A percentile compares a stretch with the other conserved stretches of the same genome.
Conservation (phyloP, 1,140 invertebrate genomes). For the Planococcus citri region DNA sequence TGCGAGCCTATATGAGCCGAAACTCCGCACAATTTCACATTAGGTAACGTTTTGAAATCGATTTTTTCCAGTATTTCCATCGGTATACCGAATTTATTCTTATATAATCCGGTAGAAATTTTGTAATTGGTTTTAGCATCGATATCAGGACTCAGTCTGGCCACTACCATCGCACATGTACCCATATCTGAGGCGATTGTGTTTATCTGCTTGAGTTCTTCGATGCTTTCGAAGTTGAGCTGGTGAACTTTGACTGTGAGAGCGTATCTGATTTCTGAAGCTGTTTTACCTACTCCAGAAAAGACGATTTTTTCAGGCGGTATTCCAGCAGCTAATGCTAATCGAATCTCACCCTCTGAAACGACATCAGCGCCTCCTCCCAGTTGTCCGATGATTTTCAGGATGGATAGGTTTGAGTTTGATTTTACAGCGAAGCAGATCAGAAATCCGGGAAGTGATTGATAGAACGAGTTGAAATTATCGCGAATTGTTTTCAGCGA, state of each 20-base stretch:
- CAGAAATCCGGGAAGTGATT: neutral
- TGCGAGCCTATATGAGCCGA: conserved; percentile 36
- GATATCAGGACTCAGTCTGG: conserved; percentile 15
- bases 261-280: neutral
- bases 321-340: neutral
- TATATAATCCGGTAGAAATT: conserved; percentile 21
- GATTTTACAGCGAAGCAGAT: conserved; percentile 20
- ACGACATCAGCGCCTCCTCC: conserved; percentile 17
- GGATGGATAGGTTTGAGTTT: conserved; percentile 17
- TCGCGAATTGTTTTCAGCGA: neutral
- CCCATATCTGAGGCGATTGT: neutral
- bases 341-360: conserved; percentile 10
- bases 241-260: neutral
- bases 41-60: neutral
- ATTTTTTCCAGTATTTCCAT: neutral
- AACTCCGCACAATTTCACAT: conserved; percentile 32
- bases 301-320: conserved; percentile 12
- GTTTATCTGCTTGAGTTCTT: neutral
- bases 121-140: conserved; percentile 21
- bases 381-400: neutral
- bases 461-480: neutral
- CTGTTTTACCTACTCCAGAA: conserved; percentile 22
- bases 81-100: conserved; percentile 21
- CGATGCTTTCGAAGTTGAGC: conserved; percentile 12
- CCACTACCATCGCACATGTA: neutral